Evolutionary conservation across 2,797 vertebrate species (phyloP), one percentile per base, ranked within the genome.

Genomic region (Luscinia luscinia): DNA sequence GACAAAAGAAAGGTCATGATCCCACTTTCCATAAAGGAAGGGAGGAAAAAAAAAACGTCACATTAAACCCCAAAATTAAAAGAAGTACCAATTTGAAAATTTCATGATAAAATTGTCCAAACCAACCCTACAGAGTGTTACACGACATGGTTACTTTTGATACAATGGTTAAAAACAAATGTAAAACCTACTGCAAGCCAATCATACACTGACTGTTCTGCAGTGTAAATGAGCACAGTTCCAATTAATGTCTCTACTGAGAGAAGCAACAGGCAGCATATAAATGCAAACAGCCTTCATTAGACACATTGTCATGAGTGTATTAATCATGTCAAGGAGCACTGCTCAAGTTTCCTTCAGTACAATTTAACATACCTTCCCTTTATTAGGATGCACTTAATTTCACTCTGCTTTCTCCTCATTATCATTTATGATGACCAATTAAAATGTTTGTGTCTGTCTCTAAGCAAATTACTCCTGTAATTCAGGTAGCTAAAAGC

Each of bases 351-450:
- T 84, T 96, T 94, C 64, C 70, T 96, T 95, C 80, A 80, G 54
- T 17, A 61, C 86, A 94, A 93, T 95, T 89, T 94, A 96, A 94
- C 70, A 68, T 74, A 90, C 74, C 94, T 89, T 62, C 79, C 79
- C 83, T 90, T 96, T 96, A 96, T 94, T 93, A 95, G 70, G 83
- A 96, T 79, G 64, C 94, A 95, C 87, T 93, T 93, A 88, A 95
- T 96, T 95, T 96, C 91, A 90, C 77, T 81, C 45, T 82, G 77
- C 78, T 94, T 91, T 95, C 63, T 93, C 55, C 80, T 95, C 80
- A 88, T 96, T 91, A 97, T 82, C 94, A 94, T 95, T 96, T 94
- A 95, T 90, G 94, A 96, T 93, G 94, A 93, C 93, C 93, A 93
- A 93, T 95, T 95, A 95, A 94, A 94, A 89, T 70, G 87, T 82